Percentiles rank a stretch among this genome's conserved stretches.
Evolutionary conservation across 2,888 invertebrate genomes (phyloP).

Genomic region (Blera fallax): DNA sequence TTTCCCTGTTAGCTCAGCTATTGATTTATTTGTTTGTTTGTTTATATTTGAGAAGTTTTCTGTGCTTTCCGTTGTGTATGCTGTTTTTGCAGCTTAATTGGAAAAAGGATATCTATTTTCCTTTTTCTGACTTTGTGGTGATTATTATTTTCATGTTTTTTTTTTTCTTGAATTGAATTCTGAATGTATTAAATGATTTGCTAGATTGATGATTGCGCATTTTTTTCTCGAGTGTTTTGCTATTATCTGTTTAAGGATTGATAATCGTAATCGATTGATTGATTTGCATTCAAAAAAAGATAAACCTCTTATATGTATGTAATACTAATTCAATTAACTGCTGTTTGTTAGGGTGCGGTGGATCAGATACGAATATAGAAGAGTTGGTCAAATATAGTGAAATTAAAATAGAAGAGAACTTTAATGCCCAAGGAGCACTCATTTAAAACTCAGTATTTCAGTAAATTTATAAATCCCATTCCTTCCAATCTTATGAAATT

Average conservation of each 20-base stretch:
- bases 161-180: neutral
- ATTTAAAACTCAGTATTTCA: no score
- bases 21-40: slow-evolving; percentile 67
- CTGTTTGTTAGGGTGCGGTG: neutral
- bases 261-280: neutral
- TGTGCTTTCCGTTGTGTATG: slow-evolving; percentile 29
- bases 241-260: neutral
- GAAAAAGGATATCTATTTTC: slow-evolving; percentile 55
- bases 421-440: no score
- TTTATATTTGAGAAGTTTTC: slow-evolving; percentile 49
- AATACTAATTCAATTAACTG: slow-evolving; percentile 12
- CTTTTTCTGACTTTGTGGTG: slow-evolving; percentile 33
- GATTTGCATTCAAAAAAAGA: neutral
- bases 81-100: slow-evolving; percentile 56
- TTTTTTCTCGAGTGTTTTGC: neutral
- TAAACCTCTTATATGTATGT: neutral
- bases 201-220: neutral
- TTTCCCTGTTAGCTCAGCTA: slow-evolving; percentile 47
- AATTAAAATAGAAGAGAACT: no score
- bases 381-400: neutral
- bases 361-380: neutral
- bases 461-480: no score
- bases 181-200: slow-evolving; percentile 18
- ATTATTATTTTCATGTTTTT: neutral
- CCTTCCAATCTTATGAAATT: no score